Conservation (phyloP, 2,113 vertebrate species). For the Scomber colias region DNA sequence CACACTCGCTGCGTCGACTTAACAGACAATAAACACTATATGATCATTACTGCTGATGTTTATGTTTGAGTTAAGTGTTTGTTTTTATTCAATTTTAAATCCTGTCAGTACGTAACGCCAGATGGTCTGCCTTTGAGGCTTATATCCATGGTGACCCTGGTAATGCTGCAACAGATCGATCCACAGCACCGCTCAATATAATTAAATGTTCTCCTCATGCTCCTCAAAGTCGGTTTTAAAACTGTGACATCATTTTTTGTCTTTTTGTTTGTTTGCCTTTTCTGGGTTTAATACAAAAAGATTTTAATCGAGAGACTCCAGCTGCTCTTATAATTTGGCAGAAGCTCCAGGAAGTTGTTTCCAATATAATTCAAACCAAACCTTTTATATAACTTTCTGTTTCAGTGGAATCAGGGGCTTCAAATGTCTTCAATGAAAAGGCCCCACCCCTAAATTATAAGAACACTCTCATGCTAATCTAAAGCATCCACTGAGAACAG, state of each 20-base stretch:
- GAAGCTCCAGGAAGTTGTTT: neutral
- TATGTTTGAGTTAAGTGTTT: neutral
- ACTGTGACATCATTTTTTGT: neutral
- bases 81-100: conserved; percentile 33
- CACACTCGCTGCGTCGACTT: neutral
- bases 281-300: neutral
- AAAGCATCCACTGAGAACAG: conserved; percentile 42
- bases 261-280: too few species aligned
- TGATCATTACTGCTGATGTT: conserved; percentile 1
- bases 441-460: conserved; percentile 15
- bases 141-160: neutral
- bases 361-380: neutral
- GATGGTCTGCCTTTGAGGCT: conserved; percentile 1
- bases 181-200: too few species aligned
- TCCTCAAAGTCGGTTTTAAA: neutral
- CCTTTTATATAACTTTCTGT: neutral
- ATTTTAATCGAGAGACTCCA: neutral
- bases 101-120: conserved; percentile 13
- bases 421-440: neutral
- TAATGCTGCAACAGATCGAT: neutral
- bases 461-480: conserved; percentile 56
- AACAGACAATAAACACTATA: neutral
- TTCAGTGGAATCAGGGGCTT: conserved; percentile 34
- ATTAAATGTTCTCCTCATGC: too few species aligned
- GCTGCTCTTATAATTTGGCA: neutral